phyloP scores from a whole-genome alignment of 1,140 invertebrate species.

The Hyles euphorbiae region DNA sequence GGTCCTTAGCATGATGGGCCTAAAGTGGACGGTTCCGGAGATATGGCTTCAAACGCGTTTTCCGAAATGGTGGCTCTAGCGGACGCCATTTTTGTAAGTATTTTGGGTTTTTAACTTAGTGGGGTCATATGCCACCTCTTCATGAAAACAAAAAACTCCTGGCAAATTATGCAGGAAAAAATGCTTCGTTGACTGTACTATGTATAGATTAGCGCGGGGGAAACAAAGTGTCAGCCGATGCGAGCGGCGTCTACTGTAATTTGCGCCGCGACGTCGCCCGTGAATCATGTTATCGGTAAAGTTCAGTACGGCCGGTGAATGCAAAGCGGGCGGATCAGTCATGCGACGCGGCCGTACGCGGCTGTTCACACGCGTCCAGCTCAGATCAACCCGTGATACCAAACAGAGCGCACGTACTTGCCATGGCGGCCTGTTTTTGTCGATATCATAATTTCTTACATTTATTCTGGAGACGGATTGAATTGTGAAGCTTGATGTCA shows the following conservation, averaged over 20 bases:
- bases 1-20: no score
- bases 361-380: conserved; percentile 1
- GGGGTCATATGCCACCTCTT: no score
- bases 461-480: conserved; percentile 9
- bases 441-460: conserved; percentile 13
- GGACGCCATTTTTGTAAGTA: no score
- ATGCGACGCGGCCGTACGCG: conserved; percentile 53
- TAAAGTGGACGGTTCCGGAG: no score
- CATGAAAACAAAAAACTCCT: no score
- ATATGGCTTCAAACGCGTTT: no score
- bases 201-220: no score
- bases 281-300: conserved; percentile 44
- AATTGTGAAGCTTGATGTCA: conserved; percentile 6
- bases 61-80: no score
- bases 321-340: conserved; percentile 50
- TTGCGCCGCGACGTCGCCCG: conserved; percentile 25
- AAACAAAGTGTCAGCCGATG: no score
- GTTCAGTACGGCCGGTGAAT: conserved; percentile 36
- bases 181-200: no score
- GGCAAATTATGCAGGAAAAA: no score
- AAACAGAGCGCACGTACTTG: conserved; percentile 29
- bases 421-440: neutral
- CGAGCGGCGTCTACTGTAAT: conserved; percentile 9
- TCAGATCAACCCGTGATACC: conserved; percentile 38
- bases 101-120: no score